phyloP scores from a whole-genome alignment of 2,797 vertebrate species.

The Iguana delicatissima region DNA sequence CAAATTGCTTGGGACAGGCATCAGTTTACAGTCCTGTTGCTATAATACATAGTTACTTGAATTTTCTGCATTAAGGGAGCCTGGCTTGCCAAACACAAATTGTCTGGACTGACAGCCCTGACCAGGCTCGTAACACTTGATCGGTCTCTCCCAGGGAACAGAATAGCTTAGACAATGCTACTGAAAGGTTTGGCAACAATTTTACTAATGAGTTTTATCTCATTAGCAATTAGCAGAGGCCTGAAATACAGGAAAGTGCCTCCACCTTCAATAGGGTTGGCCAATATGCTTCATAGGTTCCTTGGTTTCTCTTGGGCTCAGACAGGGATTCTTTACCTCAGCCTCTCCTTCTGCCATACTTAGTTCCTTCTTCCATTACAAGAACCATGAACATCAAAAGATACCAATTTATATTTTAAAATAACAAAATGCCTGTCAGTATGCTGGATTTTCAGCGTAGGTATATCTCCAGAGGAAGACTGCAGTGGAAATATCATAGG shows the following conservation, averaged over 20 bases:
- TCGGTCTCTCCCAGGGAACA: not conserved
- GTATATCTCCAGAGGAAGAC: not conserved
- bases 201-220: conserved; percentile 17
- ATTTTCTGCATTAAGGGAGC: not conserved
- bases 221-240: not conserved
- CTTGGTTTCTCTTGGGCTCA: not conserved
- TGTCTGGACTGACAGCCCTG: not conserved
- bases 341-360: not conserved
- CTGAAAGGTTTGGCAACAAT: conserved; percentile 15
- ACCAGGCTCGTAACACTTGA: not conserved
- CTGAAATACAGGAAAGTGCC: not conserved
- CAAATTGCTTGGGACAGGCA: not conserved
- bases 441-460: not conserved
- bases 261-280: not conserved
- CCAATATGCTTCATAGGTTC: not conserved
- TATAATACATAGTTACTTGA: not conserved
- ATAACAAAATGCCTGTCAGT: not conserved
- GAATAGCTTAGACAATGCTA: not conserved
- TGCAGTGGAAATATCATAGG: not conserved
- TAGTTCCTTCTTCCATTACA: not conserved
- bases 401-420: not conserved
- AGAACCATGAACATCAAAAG: conserved; percentile 9
- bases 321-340: not conserved
- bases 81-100: not conserved
- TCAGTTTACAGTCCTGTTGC: not conserved